phyloP scores from a whole-genome alignment of 2,113 vertebrate genomes.

The rat (Rattus norvegicus) region DNA sequence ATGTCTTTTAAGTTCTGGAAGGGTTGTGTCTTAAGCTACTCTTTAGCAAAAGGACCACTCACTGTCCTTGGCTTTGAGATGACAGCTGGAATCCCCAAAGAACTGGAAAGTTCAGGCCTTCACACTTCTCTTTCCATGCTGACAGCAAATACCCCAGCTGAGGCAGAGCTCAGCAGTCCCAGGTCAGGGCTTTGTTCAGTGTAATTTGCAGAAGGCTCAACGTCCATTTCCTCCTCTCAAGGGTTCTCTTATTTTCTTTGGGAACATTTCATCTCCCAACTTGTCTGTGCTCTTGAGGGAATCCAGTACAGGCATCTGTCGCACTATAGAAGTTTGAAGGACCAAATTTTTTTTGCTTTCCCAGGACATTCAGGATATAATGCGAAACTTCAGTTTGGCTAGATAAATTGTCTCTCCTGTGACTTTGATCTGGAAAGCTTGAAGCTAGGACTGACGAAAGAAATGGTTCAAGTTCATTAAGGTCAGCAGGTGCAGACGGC shows the following conservation, averaged over 20 bases:
- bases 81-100: not conserved
- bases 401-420: not conserved
- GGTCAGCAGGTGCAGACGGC: not conserved
- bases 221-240: not conserved
- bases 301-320: not conserved
- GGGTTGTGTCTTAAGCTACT: not conserved
- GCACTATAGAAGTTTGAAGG: not conserved
- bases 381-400: not conserved
- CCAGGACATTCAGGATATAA: not conserved
- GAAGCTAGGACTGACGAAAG: constrained; percentile 3
- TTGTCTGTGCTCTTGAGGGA: not conserved
- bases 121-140: not conserved
- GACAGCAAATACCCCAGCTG: not conserved
- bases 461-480: constrained; percentile 20
- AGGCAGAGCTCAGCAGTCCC: not conserved
- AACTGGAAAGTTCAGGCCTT: not conserved
- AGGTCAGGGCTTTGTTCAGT: not conserved
- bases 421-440: constrained; percentile 38
- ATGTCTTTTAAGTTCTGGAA: not conserved
- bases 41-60: not conserved
- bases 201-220: not conserved
- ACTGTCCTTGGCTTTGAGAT: not conserved
- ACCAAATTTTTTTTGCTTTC: not conserved
- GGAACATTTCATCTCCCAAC: not conserved
- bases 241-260: not conserved